Evolutionary conservation across 2,113 vertebrate species (phyloP).

Genomic region (Caretta caretta): DNA sequence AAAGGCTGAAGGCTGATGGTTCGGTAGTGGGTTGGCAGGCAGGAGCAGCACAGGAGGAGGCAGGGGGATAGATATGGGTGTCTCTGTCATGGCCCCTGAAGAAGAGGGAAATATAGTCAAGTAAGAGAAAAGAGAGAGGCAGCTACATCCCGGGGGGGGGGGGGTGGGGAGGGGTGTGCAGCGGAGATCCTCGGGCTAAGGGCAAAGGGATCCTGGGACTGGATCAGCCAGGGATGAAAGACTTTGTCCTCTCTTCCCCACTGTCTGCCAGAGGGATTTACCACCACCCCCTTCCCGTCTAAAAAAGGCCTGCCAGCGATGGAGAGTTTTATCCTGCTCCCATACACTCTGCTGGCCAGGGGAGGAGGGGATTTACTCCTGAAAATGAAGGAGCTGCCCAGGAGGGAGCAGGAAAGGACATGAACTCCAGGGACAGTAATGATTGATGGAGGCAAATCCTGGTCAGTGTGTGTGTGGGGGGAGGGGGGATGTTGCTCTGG

Average conservation of each 20-base stretch:
- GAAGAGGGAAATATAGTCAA: background rate
- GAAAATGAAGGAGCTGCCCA: background rate
- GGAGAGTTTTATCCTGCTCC: background rate
- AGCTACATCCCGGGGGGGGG: background rate
- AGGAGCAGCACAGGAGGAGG: background rate
- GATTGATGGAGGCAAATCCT: background rate
- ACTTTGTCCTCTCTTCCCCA: background rate
- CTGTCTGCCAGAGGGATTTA: background rate
- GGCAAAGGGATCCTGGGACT: background rate
- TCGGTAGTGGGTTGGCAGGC: background rate
- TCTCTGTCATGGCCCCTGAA: background rate
- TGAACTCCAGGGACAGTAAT: background rate
- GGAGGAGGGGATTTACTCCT: background rate
- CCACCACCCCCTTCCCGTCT: background rate
- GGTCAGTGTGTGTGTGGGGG: accelerated
- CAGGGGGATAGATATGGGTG: background rate
- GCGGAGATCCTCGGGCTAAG: background rate
- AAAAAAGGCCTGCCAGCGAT: background rate
- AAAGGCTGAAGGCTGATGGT: background rate
- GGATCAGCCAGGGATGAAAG: background rate
- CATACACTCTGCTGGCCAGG: background rate
- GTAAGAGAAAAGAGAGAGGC: background rate
- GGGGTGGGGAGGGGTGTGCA: background rate
- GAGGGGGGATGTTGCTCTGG: background rate
- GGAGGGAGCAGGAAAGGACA: background rate